Evolutionary conservation across 2,888 invertebrate genomes (phyloP).

Genomic region (Brachylomia viminalis): DNA sequence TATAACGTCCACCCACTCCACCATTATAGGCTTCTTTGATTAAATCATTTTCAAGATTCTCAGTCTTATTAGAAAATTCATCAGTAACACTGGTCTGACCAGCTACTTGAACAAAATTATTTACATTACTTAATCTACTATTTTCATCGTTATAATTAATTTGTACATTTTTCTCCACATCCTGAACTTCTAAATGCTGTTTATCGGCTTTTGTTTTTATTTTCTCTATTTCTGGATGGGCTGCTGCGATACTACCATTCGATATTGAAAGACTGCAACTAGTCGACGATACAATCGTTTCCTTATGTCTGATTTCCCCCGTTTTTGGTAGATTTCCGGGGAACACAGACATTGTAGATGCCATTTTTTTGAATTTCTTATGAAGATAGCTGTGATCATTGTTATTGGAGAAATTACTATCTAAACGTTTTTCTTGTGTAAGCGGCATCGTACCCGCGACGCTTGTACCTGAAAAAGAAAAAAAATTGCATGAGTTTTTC

Average conservation of each 20-base stretch:
- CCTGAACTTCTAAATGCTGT: constrained; percentile 74
- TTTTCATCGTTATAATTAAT: constrained; percentile 88
- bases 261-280: constrained; percentile 81
- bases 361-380: constrained; percentile 98
- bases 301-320: constrained; percentile 81
- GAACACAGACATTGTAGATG: constrained; percentile 89
- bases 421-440: constrained; percentile 88
- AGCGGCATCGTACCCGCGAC: constrained; percentile 87
- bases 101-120: constrained; percentile 87
- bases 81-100: constrained; percentile 90
- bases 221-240: constrained; percentile 87
- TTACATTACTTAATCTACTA: constrained; percentile 87
- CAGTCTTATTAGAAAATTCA: constrained; percentile 90
- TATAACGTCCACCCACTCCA: constrained; percentile 92
- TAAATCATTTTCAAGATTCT: constrained; percentile 89
- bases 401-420: constrained; percentile 87
- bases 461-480: constrained; percentile 83
- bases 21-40: constrained; percentile 86
- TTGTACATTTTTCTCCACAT: constrained; percentile 89
- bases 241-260: constrained; percentile 87
- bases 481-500: background rate
- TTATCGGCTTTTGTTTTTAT: constrained; percentile 80
- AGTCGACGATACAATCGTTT: constrained; percentile 78
- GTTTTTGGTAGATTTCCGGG: constrained; percentile 79
- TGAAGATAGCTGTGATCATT: constrained; percentile 95